phyloP scores from a whole-genome alignment of 2,113 vertebrate species.

The Xenopus tropicalis region DNA sequence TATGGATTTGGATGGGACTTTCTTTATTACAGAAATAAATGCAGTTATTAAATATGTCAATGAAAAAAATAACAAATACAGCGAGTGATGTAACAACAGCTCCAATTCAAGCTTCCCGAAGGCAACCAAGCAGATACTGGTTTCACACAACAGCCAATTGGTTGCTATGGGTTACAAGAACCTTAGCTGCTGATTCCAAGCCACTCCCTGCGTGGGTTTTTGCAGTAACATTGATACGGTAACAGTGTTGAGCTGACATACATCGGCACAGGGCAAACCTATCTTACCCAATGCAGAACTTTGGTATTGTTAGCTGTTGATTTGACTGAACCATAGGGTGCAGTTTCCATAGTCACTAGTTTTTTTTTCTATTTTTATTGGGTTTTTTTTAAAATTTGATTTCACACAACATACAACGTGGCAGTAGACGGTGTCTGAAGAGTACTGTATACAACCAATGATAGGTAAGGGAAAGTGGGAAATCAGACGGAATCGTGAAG shows the following conservation, averaged over 20 bases:
- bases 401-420: neutral
- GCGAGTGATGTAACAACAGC: too few relatives aligned
- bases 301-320: constrained; percentile 36
- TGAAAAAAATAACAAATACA: too few relatives aligned
- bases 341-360: neutral
- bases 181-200: too few relatives aligned
- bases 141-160: too few relatives aligned
- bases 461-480: neutral
- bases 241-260: neutral
- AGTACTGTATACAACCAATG: neutral
- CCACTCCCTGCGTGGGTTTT: neutral
- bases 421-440: neutral
- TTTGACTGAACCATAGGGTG: constrained; percentile 11
- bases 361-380: neutral
- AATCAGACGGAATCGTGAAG: neutral
- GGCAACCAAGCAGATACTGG: too few relatives aligned
- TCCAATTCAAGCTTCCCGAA: too few relatives aligned
- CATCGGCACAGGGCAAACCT: neutral
- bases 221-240: neutral
- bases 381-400: neutral
- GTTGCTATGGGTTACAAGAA: too few relatives aligned
- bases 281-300: constrained; percentile 2
- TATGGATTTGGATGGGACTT: too few relatives aligned
- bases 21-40: too few relatives aligned
- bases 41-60: too few relatives aligned